Evolutionary conservation across 2,797 vertebrate species (phyloP), one percentile per base, ranked within the genome.

Genomic region (Etheostoma perlongum): DNA sequence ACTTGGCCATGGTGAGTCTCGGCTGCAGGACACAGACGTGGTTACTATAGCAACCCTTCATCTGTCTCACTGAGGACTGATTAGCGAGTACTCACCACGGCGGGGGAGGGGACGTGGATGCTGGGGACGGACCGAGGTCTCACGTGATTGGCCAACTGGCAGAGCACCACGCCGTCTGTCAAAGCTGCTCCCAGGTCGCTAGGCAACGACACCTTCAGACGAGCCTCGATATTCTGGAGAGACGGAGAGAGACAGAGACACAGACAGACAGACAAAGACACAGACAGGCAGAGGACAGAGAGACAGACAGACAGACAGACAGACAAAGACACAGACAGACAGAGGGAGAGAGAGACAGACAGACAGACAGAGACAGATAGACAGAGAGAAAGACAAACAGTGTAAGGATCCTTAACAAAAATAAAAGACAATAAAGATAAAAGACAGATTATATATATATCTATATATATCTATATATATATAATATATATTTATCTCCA

Each of bases 1-100:
- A 99, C 85, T 99, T 99, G 67, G 98, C 98, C 96, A 99, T 99
- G 19, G 98, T 99, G 89, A 99, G 96, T 91, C 98, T 99, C 84
- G 98, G 98, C 98, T 99, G 92, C 11, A 13, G 78, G 54, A 89
- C 82, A 53, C 52, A 86, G 25, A 64, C 40, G 25, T 21, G 2
- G 25, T 47, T 9, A 27, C 5, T 1, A 13, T 23, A 0, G 44
- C 2, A 9, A 27, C 48, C 36, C 8, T 7, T 36, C 9, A 3
- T 9, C 33, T 10, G 9, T 27, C 27, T 27, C 27, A 27, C 4
- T 4, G 27, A 27, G 27, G 2, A 27, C 2, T 27, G 27, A 27
- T 5, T 27, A 27, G 27, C 4, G 27, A 27, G 33, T 1, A 95
- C 97, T 97, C 94, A 99, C 98, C 89, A 99, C 98, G 42, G 98